A percentile compares a stretch with the other conserved stretches of the same genome.
These are phyloP conservation scores for Stegodyphus dumicola DNA, from an alignment of 1,140 invertebrate species.

Conservation along the genomic window DNA sequence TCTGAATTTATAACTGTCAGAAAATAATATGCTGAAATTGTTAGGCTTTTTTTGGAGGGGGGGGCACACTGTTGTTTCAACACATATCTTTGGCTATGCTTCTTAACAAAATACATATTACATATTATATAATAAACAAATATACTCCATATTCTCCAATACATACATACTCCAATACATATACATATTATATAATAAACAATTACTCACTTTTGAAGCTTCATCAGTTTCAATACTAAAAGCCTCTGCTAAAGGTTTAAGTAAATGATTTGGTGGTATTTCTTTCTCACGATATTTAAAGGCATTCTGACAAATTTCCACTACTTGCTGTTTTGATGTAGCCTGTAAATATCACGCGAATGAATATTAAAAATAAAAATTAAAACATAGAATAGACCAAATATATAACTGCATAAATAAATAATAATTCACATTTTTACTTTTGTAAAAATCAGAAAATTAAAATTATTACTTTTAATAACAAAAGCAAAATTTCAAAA, in stretches of 20 bases:
- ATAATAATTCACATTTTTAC: not conserved
- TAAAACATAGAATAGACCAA: not conserved
- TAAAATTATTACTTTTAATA: slow-evolving; percentile 29
- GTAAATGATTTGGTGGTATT: slow-evolving; percentile 16
- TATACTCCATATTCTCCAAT: too few species aligned
- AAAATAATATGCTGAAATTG: too few species aligned
- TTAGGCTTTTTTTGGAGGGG: too few species aligned
- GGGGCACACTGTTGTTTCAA: too few species aligned
- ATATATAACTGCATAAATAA: not conserved
- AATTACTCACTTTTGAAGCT: slow-evolving; percentile 25
- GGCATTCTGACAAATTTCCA: slow-evolving; percentile 45
- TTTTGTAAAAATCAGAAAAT: not conserved
- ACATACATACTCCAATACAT: too few species aligned
- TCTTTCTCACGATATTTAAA: slow-evolving; percentile 54
- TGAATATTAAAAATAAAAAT: not conserved
- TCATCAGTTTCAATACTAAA: slow-evolving; percentile 24
- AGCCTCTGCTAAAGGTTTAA: slow-evolving; percentile 25
- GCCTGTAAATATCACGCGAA: slow-evolving; percentile 30
- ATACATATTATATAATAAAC: not conserved
- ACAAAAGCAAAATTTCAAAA: slow-evolving; percentile 38
- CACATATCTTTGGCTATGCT: too few species aligned
- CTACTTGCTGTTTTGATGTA: slow-evolving; percentile 56
- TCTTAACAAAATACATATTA: not conserved
- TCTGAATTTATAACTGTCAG: too few species aligned
- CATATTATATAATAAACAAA: too few species aligned